Evolutionary conservation across 2,888 invertebrate genomes (phyloP), one percentile per base, ranked within the genome.

Genomic region (Oligia strigilis): DNA sequence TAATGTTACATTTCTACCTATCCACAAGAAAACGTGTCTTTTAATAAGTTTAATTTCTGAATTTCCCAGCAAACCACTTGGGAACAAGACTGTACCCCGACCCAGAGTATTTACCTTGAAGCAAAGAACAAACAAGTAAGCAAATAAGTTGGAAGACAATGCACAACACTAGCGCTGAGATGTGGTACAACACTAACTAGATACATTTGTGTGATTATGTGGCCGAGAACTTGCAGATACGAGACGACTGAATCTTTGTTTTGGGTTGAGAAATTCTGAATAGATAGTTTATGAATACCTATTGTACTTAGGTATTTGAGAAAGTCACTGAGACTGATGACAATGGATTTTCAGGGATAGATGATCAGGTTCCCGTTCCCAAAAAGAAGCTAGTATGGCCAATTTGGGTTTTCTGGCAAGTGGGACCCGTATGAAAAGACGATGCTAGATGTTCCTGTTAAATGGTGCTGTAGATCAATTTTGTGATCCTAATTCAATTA

Each of bases 81-180:
- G 74, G 70, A 73, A 40, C 49, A 4, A 8, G 29, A 79, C 77
- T 80, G 75, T 88, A 84, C 84, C 19, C 17, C 62, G 52, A 77
- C 62, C 46, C 60, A 43, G 64, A 64, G 72, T 82, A 84, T 84
- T 86, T 88, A 87, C 82, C 83, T 85, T 82, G 81, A 76, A 79
- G 80, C 78, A 77, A 52, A 81, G 73, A 78, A 84, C 80, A 82
- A 79, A 82, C 78, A 80, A 81, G 79, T 72, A 79, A 83, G 80
- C 78, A 88, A 86, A 88, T 84, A 88, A 83, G 82, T 87, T 86
- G 62, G 75, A 83, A 85, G 84, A 88, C 75, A 81, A 84, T 81
- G 72, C 78, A 80, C 72, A 79, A 82, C 82, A 75, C 80, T 85
- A 86, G 74, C 46, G 23, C 52, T 65, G 64, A 87, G 80, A 80